Conservation (phyloP, 2,113 vertebrate species). For the Bostrychus sinensis region DNA sequence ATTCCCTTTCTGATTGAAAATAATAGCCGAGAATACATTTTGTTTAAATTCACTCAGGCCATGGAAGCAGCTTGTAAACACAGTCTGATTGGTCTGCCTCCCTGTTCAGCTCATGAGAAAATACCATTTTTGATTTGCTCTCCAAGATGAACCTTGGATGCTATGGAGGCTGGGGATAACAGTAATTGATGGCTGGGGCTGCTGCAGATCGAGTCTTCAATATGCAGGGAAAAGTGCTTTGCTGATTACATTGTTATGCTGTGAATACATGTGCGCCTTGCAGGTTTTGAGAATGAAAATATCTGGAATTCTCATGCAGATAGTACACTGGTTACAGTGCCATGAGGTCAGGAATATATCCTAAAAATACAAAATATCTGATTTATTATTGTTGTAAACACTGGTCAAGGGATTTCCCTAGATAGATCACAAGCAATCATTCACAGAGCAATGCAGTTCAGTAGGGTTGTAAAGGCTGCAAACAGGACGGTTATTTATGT, state of each 20-base stretch:
- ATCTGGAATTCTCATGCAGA: constrained; percentile 32
- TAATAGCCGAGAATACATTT: constrained; percentile 11
- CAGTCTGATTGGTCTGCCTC: constrained; percentile 3
- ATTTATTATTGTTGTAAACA: constrained; percentile 21
- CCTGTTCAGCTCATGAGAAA: constrained; percentile 15
- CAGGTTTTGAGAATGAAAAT: background rate
- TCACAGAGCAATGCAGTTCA: constrained; percentile 23
- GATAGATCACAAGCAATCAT: background rate
- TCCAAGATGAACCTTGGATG: constrained; percentile 4
- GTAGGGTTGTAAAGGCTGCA: constrained; percentile 23
- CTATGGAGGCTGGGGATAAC: background rate
- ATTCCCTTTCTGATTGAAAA: constrained; percentile 25
- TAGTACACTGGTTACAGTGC: constrained; percentile 10
- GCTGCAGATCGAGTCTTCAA: constrained; percentile 5
- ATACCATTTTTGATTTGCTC: constrained; percentile 15
- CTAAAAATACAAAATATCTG: background rate
- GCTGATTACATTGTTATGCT: constrained; percentile 16
- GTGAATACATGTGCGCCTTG: constrained; percentile 3
- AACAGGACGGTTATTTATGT: constrained; percentile 13
- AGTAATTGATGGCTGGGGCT: constrained; percentile 9
- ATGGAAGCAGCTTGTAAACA: constrained; percentile 24
- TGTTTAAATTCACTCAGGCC: background rate
- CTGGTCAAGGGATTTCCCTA: background rate
- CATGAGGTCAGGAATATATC: constrained; percentile 9
- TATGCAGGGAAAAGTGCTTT: constrained; percentile 7